A percentile compares a stretch with the other conserved stretches of the same genome.
Evolutionary conservation across 2,113 vertebrate species (phyloP).

Genomic region (Upupa epops): DNA sequence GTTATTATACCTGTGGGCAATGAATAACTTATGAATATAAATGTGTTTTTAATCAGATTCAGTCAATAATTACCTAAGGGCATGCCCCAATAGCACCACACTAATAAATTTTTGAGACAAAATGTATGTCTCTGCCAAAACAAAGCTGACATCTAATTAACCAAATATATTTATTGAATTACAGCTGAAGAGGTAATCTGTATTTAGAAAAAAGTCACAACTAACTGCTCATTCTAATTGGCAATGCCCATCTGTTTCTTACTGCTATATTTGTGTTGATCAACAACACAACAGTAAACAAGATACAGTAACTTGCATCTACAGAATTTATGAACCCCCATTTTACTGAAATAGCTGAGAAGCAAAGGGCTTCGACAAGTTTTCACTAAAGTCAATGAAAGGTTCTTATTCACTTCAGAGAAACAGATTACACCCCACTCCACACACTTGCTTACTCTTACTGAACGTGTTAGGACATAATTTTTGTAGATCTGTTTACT

Average conservation of each 20-base stretch:
- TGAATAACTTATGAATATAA: conserved; percentile 93
- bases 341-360: conserved; percentile 19
- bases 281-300: background rate
- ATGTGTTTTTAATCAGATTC: conserved; percentile 88
- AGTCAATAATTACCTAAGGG: conserved; percentile 86
- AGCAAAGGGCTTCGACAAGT: background rate
- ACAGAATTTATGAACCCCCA: conserved; percentile 4
- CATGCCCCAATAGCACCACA: conserved; percentile 74
- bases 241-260: background rate
- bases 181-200: conserved; percentile 43
- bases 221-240: conserved; percentile 16
- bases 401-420: background rate
- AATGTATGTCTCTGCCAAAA: conserved; percentile 79
- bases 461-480: background rate
- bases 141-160: conserved; percentile 77
- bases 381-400: background rate
- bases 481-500: background rate
- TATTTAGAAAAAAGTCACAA: conserved; percentile 23
- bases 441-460: background rate
- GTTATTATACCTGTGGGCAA: conserved; percentile 95
- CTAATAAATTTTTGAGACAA: conserved; percentile 78
- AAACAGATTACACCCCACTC: background rate
- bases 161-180: conserved; percentile 74
- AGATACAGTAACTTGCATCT: background rate
- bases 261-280: background rate